phyloP scores from a whole-genome alignment of 2,797 vertebrate genomes.

The Ctenopoma kingsleyae region DNA sequence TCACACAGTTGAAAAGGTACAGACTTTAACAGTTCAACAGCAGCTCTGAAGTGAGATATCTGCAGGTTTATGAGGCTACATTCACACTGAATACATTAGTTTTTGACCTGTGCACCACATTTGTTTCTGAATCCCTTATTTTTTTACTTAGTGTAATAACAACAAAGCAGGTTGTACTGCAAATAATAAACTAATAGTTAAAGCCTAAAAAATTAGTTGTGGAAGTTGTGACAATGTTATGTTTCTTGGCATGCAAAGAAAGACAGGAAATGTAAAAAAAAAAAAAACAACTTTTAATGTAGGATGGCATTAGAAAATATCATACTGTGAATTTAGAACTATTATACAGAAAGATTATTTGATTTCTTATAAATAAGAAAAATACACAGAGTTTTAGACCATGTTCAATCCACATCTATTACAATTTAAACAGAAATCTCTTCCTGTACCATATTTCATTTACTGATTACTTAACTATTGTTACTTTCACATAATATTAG shows the following conservation, averaged over 20 bases:
- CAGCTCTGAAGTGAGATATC: neutral
- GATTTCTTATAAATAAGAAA: neutral
- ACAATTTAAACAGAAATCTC: neutral
- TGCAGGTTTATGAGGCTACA: neutral
- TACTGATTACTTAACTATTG: neutral
- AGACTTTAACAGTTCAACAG: slow-evolving; percentile 5
- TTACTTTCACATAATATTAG: neutral
- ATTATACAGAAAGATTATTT: neutral
- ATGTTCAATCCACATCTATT: neutral
- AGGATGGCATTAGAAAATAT: neutral
- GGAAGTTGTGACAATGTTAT: neutral
- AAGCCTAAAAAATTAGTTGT: neutral
- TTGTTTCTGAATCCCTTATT: neutral
- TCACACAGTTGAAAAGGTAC: slow-evolving; percentile 5
- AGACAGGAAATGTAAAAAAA: neutral
- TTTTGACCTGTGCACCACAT: neutral
- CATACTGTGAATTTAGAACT: too few relatives aligned
- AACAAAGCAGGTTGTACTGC: neutral
- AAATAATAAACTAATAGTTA: too few relatives aligned
- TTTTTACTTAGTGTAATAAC: neutral
- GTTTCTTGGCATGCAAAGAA: neutral
- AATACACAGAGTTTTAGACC: neutral
- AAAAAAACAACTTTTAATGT: neutral
- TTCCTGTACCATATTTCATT: neutral
- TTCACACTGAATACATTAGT: neutral